These are phyloP conservation scores for Chelon auratus DNA, from an alignment of 2,797 vertebrate genomes.

Conservation along the genomic window DNA sequence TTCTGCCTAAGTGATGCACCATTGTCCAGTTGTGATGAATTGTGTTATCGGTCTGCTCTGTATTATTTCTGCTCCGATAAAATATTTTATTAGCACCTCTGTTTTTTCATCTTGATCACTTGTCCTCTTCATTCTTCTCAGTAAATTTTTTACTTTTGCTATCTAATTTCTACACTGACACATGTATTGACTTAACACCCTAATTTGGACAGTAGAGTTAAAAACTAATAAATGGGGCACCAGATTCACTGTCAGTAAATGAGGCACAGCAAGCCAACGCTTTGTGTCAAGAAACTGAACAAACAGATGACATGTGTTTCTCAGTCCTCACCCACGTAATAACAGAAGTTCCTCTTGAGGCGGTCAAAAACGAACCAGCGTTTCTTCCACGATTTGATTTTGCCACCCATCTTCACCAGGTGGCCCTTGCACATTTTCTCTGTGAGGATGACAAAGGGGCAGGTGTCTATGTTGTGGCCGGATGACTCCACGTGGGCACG, in stretches of 20 bases:
- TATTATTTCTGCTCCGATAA: no score
- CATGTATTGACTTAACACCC: not conserved
- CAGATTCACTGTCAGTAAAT: not conserved
- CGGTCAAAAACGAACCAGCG: constrained; percentile 99
- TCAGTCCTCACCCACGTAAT: constrained; percentile 90
- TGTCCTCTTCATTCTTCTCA: not conserved
- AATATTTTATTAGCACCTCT: not conserved
- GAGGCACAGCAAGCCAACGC: not conserved
- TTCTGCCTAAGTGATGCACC: not conserved
- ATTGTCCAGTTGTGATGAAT: not conserved
- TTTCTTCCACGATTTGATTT: constrained; percentile 99
- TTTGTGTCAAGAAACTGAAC: not conserved
- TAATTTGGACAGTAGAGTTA: not conserved
- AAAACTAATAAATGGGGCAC: not conserved
- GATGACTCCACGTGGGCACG: constrained; percentile 95
- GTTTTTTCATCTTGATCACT: not conserved
- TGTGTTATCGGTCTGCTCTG: no score
- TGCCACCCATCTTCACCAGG: constrained; percentile 98
- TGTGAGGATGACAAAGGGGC: constrained; percentile 90
- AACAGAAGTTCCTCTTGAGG: constrained; percentile 94
- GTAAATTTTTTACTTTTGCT: not conserved
- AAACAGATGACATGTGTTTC: not conserved
- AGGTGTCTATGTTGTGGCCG: constrained; percentile 93
- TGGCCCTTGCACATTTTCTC: constrained; percentile 98
- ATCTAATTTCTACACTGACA: not conserved